phyloP scores from a whole-genome alignment of 2,113 vertebrate genomes.

The Arvicanthis niloticus region DNA sequence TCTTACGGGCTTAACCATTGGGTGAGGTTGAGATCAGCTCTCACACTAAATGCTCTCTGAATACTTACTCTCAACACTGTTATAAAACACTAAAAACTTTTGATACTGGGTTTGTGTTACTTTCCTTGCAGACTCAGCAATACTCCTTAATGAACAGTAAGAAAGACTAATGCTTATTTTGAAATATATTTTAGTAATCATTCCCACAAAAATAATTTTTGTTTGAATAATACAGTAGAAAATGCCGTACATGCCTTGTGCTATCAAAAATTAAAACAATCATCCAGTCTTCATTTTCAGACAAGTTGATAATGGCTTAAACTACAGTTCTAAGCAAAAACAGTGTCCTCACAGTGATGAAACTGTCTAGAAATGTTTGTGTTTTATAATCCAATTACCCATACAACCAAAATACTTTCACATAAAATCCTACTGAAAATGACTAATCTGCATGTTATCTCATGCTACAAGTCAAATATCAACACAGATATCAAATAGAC shows the following conservation, averaged over 20 bases:
- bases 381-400: neutral
- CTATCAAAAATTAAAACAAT: neutral
- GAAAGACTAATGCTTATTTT: neutral
- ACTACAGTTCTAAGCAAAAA: neutral
- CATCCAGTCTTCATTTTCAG: neutral
- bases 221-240: neutral
- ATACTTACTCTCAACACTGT: neutral
- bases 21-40: neutral
- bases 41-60: neutral
- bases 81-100: neutral
- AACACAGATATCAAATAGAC: neutral
- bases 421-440: neutral
- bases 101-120: neutral
- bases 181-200: neutral
- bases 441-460: neutral
- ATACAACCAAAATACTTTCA: neutral
- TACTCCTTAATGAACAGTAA: neutral
- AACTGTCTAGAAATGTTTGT: neutral
- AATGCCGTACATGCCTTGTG: neutral
- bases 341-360: neutral
- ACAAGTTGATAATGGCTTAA: neutral
- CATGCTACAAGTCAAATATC: constrained; percentile 38
- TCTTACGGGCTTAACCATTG: neutral
- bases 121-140: neutral
- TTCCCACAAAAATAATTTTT: neutral